A percentile compares a stretch with the other conserved stretches of the same genome.
phyloP scores from a whole-genome alignment of 2,113 vertebrate genomes.

The Indicator maculatus region DNA sequence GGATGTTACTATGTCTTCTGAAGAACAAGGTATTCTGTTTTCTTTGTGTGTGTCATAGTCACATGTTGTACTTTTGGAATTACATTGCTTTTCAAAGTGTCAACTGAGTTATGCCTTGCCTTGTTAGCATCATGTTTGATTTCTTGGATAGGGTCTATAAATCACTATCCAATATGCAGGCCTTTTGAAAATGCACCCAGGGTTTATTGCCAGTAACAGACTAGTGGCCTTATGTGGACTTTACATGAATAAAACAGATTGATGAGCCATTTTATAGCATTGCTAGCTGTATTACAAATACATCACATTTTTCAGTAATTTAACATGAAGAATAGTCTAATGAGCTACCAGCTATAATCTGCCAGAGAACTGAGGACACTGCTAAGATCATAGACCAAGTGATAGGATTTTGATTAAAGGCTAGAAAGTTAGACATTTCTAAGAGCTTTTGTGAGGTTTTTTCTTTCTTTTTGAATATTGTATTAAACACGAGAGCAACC shows the following conservation, averaged over 20 bases:
- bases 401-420: slow-evolving; percentile 18
- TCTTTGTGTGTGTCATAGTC: background rate
- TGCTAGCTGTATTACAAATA: slow-evolving; percentile 80
- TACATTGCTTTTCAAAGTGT: slow-evolving; percentile 67
- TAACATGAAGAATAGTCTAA: slow-evolving; percentile 76
- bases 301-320: slow-evolving; percentile 80
- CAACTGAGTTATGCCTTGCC: slow-evolving; percentile 58
- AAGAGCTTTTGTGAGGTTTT: slow-evolving; percentile 48
- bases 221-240: slow-evolving; percentile 80
- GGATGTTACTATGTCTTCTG: background rate
- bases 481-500: slow-evolving; percentile 1
- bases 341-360: slow-evolving; percentile 64
- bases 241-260: slow-evolving; percentile 82
- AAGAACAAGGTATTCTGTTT: background rate
- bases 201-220: slow-evolving; percentile 82
- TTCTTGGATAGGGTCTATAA: slow-evolving; percentile 74
- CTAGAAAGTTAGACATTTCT: slow-evolving; percentile 31
- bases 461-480: background rate
- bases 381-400: slow-evolving; percentile 33
- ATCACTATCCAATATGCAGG: slow-evolving; percentile 75
- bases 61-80: slow-evolving; percentile 42
- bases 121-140: slow-evolving; percentile 75
- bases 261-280: slow-evolving; percentile 82
- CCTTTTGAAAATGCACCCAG: slow-evolving; percentile 78
- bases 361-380: slow-evolving; percentile 34